Conservation (phyloP, 2,888 invertebrate species). For the Heliconius cydno region DNA sequence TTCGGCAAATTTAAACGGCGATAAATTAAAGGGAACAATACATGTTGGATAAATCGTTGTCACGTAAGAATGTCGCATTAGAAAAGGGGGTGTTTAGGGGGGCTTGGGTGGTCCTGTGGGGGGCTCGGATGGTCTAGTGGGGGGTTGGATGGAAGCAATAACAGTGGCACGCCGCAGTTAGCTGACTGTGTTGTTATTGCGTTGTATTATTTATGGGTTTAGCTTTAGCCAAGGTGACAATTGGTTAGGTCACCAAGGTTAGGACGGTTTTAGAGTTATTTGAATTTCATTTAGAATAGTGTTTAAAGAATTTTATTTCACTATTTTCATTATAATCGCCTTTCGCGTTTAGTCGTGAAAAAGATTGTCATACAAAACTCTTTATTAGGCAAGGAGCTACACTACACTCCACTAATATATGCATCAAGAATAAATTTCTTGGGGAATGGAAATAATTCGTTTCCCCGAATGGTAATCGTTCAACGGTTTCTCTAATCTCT, state of each 20-base stretch:
- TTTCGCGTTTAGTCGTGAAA: too few relatives aligned
- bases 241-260: conserved; percentile 50
- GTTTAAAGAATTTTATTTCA: not conserved
- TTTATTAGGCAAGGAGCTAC: too few relatives aligned
- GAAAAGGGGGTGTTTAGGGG: conserved; percentile 52
- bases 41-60: conserved; percentile 81
- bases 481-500: too few relatives aligned
- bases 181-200: conserved; percentile 74
- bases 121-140: conserved; percentile 40
- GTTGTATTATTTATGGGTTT: conserved; percentile 76
- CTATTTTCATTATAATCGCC: not conserved
- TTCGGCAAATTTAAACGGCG: conserved; percentile 69
- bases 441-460: too few relatives aligned
- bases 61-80: conserved; percentile 82
- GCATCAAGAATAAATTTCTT: too few relatives aligned
- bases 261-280: conserved; percentile 38
- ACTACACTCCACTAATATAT: too few relatives aligned
- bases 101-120: conserved; percentile 37
- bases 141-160: conserved; percentile 64
- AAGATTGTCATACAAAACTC: too few relatives aligned
- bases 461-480: too few relatives aligned
- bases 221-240: conserved; percentile 62
- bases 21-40: conserved; percentile 80
- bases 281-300: conserved; percentile 17
- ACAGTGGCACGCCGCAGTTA: conserved; percentile 76